These are phyloP conservation scores for Steinernema hermaphroditum DNA, from an alignment of 2,888 invertebrate species.

Conservation along the genomic window DNA sequence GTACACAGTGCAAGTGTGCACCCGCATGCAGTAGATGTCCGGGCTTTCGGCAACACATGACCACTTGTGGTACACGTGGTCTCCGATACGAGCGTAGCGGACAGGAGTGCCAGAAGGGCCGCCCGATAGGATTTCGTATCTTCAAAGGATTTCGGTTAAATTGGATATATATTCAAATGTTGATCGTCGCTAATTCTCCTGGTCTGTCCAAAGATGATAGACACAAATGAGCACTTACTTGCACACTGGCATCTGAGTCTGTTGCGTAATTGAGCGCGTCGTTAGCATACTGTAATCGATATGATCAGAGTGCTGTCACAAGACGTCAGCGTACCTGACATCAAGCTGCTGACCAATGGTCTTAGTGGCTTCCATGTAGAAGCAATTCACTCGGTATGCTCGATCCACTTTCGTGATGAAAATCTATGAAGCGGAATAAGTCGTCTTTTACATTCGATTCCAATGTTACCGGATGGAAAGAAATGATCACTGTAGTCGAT, in stretches of 20 bases:
- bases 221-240: slow-evolving; percentile 36
- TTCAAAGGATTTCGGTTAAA: too few species aligned
- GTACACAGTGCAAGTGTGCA: slow-evolving; percentile 63
- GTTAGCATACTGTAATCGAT: slow-evolving; percentile 50
- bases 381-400: slow-evolving; percentile 63
- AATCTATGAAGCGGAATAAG: slow-evolving; percentile 46
- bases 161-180: too few species aligned
- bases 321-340: slow-evolving; percentile 46
- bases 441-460: too few species aligned
- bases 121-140: slow-evolving; percentile 62
- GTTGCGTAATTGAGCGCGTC: slow-evolving; percentile 52
- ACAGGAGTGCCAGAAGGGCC: slow-evolving; percentile 56
- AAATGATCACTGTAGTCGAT: slow-evolving; percentile 60
- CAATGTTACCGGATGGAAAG: slow-evolving; percentile 60
- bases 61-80: slow-evolving; percentile 63
- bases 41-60: slow-evolving; percentile 44
- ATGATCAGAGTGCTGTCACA: not conserved
- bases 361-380: slow-evolving; percentile 62
- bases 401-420: slow-evolving; percentile 65
- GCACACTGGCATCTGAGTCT: slow-evolving; percentile 59
- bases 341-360: slow-evolving; percentile 59
- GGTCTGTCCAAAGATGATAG: too few species aligned
- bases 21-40: slow-evolving; percentile 65
- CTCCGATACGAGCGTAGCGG: slow-evolving; percentile 64
- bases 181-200: too few species aligned